A percentile compares a stretch with the other conserved stretches of the same genome.
These are phyloP conservation scores for Heliconius hewitsoni DNA, from an alignment of 1,140 invertebrate genomes.

Conservation along the genomic window DNA sequence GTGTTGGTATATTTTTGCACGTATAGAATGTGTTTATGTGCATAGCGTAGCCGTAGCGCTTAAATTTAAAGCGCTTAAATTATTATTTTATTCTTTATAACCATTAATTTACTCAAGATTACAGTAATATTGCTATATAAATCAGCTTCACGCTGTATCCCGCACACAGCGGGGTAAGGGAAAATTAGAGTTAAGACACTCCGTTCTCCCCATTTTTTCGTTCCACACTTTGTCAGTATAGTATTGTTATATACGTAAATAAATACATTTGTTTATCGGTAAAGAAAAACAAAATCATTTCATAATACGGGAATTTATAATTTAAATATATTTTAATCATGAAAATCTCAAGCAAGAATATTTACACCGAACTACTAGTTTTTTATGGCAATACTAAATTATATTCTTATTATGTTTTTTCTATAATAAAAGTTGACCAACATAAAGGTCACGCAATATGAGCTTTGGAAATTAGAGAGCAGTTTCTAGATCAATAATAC, in stretches of 20 bases:
- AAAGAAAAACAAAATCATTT: no score
- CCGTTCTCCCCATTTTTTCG: no score
- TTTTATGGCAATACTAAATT: background rate
- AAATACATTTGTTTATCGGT: no score
- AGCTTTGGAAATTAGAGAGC: background rate
- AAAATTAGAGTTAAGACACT: no score
- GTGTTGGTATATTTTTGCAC: background rate
- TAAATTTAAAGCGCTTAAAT: background rate
- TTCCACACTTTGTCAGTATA: no score
- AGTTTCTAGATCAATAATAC: background rate
- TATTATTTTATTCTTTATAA: no score
- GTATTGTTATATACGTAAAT: no score
- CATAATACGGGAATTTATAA: no score
- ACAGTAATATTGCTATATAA: no score
- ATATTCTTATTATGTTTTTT: background rate
- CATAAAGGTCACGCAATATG: constrained; percentile 9
- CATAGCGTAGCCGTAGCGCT: background rate
- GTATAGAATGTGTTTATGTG: background rate
- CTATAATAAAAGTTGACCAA: background rate
- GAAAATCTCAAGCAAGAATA: background rate
- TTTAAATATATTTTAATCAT: background rate
- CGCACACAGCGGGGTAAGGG: no score
- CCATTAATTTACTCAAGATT: no score
- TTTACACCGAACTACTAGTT: background rate
- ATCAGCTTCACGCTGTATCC: no score